Conservation (phyloP, 1,140 invertebrate species). For the Brachionus plicatilis region DNA sequence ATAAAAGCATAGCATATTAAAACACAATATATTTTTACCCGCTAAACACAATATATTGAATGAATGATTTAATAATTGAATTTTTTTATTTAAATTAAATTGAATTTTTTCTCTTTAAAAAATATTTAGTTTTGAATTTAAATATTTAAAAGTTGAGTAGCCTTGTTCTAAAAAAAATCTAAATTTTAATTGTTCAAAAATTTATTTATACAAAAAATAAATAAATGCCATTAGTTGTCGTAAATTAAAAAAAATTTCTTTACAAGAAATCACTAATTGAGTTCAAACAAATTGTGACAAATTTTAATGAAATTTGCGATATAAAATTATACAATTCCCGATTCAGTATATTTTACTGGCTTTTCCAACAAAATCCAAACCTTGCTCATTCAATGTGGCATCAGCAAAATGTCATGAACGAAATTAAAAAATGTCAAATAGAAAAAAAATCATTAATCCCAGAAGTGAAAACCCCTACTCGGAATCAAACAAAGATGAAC, state of each 20-base stretch:
- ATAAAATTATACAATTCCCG: not conserved
- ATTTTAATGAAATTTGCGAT: not conserved
- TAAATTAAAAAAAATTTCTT: not conserved
- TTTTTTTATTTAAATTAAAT: too few relatives aligned
- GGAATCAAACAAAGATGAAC: not conserved
- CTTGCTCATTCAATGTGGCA: not conserved
- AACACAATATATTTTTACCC: too few relatives aligned
- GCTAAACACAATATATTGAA: too few relatives aligned
- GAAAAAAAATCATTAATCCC: not conserved
- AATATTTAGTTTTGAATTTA: too few relatives aligned
- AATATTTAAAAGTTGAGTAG: too few relatives aligned
- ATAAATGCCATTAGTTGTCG: too few relatives aligned
- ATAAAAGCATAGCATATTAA: too few relatives aligned
- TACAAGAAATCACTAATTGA: not conserved
- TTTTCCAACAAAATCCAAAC: constrained; percentile 13
- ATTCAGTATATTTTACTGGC: constrained; percentile 16
- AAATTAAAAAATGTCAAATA: not conserved
- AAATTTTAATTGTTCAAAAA: too few relatives aligned
- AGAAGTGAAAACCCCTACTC: not conserved
- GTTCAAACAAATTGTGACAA: not conserved
- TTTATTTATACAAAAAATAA: too few relatives aligned
- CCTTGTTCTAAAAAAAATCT: too few relatives aligned
- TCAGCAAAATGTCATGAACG: constrained; percentile 25
- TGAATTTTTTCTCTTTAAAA: too few relatives aligned
- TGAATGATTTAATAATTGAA: too few relatives aligned